Evolutionary conservation across 2,797 vertebrate genomes (phyloP).

Genomic region (Bradypodion ventrale): DNA sequence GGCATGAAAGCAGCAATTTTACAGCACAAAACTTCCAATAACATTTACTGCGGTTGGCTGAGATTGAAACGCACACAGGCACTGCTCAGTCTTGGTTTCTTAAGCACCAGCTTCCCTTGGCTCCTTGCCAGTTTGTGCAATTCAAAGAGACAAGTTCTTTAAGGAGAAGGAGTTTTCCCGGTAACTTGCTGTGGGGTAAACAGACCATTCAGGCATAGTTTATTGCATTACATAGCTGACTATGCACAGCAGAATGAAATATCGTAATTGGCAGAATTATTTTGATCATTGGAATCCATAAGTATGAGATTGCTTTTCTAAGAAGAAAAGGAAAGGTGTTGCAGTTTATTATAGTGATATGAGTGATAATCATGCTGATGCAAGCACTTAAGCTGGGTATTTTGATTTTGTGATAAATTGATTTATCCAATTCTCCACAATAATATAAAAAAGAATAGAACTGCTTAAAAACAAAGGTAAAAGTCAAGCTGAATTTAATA

Average conservation of each 20-base stretch:
- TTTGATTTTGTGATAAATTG: constrained; percentile 16
- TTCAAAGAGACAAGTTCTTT: constrained; percentile 78
- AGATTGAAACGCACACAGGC: constrained; percentile 77
- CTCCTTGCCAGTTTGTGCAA: constrained; percentile 74
- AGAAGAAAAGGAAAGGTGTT: constrained; percentile 40
- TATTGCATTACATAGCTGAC: constrained; percentile 76
- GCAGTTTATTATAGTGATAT: constrained; percentile 55
- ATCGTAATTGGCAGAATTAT: constrained; percentile 75
- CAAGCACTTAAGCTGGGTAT: constrained; percentile 49
- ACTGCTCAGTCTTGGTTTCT: constrained; percentile 79
- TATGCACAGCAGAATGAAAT: constrained; percentile 68
- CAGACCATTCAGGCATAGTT: constrained; percentile 78
- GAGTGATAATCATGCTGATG: constrained; percentile 40
- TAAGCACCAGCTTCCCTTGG: constrained; percentile 81
- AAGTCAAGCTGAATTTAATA: neutral
- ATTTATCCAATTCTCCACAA: neutral
- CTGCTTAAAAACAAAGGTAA: constrained; percentile 10
- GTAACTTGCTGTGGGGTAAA: constrained; percentile 77
- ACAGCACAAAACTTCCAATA: constrained; percentile 86
- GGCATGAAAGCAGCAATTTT: constrained; percentile 89
- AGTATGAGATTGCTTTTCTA: constrained; percentile 46
- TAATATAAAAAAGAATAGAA: constrained; percentile 53
- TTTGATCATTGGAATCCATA: constrained; percentile 71
- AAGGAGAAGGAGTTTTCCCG: constrained; percentile 75
- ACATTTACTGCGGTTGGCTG: constrained; percentile 79